A percentile compares a stretch with the other conserved stretches of the same genome.
phyloP scores from a whole-genome alignment of 2,113 vertebrate genomes.

The Malurus alboscapulatus region DNA sequence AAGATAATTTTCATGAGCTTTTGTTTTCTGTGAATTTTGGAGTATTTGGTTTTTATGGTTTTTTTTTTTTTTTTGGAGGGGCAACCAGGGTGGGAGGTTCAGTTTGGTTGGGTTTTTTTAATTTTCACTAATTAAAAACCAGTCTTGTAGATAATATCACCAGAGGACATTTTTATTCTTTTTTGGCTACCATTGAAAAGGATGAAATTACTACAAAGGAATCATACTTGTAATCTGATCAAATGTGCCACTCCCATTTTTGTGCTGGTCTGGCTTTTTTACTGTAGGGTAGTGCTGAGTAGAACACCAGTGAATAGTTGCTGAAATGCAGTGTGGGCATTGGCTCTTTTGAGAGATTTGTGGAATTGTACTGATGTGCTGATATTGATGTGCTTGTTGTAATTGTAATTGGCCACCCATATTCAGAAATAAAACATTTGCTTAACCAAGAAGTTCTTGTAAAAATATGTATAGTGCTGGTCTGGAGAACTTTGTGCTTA shows the following conservation, averaged over 20 bases:
- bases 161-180: background rate
- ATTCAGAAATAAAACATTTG: background rate
- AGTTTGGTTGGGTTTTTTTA: rapidly evolving
- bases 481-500: background rate
- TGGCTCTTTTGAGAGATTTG: background rate
- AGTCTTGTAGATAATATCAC: background rate
- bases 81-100: background rate
- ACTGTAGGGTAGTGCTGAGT: background rate
- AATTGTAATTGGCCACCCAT: background rate
- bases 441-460: background rate
- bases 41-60: rapidly evolving
- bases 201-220: conserved; percentile 12
- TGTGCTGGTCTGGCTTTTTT: conserved; percentile 10
- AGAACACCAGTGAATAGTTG: background rate
- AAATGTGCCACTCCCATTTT: conserved; percentile 50
- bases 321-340: background rate
- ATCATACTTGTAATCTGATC: background rate
- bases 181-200: background rate
- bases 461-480: rapidly evolving
- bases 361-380: background rate
- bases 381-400: background rate
- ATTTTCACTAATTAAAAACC: background rate
- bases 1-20: background rate
- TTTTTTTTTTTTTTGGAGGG: rapidly evolving
- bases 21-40: background rate